Conservation (phyloP, 2,113 vertebrate genomes). For the Paradisaea rubra region DNA sequence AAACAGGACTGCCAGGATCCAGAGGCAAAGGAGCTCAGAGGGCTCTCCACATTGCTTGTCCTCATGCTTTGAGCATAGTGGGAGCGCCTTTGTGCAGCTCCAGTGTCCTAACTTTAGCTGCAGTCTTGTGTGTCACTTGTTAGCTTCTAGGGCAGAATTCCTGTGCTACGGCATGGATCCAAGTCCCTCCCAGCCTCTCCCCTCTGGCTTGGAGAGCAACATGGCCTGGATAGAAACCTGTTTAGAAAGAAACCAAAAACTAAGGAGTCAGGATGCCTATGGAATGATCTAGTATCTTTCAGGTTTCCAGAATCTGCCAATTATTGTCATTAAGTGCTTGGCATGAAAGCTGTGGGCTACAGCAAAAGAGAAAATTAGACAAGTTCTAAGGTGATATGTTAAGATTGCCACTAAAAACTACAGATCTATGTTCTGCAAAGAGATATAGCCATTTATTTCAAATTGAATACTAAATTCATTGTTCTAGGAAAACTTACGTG, state of each 20-base stretch:
- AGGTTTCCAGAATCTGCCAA: neutral
- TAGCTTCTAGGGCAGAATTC: neutral
- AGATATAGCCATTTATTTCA: neutral
- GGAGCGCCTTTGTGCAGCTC: neutral
- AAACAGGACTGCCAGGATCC: neutral
- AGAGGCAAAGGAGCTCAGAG: neutral
- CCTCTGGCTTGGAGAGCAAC: neutral
- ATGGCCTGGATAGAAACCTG: neutral
- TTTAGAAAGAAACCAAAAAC: neutral
- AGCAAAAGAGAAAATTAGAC: neutral
- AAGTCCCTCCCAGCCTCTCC: neutral
- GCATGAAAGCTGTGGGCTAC: neutral
- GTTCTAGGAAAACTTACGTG: neutral
- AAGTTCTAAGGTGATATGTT: neutral
- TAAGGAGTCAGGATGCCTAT: neutral
- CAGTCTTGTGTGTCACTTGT: neutral
- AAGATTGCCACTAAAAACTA: neutral
- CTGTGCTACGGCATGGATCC: neutral
- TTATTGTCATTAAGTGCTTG: neutral
- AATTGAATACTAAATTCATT: neutral
- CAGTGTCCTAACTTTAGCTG: neutral
- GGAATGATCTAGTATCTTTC: neutral
- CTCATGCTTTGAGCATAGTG: neutral
- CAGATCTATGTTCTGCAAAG: neutral
- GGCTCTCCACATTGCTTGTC: rapidly evolving